Conservation (phyloP, 1,140 invertebrate genomes). For the Drosophila cardini region DNA sequence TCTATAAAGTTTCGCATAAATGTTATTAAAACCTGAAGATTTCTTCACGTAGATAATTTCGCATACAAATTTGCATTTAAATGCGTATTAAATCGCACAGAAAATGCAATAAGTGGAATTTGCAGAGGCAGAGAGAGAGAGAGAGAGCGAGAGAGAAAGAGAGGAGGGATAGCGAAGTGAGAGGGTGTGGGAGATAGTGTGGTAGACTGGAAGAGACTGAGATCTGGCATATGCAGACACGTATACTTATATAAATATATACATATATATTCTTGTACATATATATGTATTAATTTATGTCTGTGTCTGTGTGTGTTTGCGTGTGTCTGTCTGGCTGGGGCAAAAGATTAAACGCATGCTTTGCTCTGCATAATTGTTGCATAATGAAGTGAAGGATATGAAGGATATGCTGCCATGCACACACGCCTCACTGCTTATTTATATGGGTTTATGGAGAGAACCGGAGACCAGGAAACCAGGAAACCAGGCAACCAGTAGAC, state of each 20-base stretch:
- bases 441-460: conserved; percentile 66
- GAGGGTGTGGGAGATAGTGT: neutral
- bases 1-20: conserved; percentile 47
- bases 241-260: neutral
- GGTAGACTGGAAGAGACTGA: neutral
- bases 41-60: conserved; percentile 81
- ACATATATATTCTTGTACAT: neutral
- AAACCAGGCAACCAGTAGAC: neutral
- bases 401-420: conserved; percentile 70
- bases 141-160: conserved; percentile 1
- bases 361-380: conserved; percentile 82
- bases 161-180: neutral
- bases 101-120: conserved; percentile 59
- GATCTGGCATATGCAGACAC: conserved; percentile 24
- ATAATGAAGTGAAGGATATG: conserved; percentile 83
- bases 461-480: conserved; percentile 11
- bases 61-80: conserved; percentile 79
- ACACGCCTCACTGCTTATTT: conserved; percentile 66
- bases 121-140: conserved; percentile 7
- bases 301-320: neutral
- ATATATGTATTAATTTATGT: neutral
- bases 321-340: conserved; percentile 46
- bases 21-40: conserved; percentile 79
- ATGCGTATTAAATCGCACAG: conserved; percentile 80
- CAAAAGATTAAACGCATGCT: conserved; percentile 83